These are phyloP conservation scores for Nixonia krombeini DNA, from an alignment of 1,140 invertebrate genomes.

Conservation along the genomic window DNA sequence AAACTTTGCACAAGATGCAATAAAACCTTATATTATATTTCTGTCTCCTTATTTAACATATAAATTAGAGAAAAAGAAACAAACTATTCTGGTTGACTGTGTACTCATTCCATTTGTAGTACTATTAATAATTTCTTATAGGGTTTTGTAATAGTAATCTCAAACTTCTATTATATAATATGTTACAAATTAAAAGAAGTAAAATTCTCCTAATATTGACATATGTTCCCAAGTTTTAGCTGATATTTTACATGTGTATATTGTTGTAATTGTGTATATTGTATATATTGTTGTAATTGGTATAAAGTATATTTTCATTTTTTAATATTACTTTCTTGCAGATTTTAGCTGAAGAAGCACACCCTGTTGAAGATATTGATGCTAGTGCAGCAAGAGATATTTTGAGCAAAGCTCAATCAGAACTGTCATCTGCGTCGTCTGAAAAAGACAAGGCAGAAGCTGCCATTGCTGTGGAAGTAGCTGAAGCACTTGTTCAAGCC, in stretches of 20 bases:
- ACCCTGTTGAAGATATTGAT: conserved; percentile 90
- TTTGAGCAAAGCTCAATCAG: conserved; percentile 87
- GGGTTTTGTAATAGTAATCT: neutral
- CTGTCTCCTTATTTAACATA: no score
- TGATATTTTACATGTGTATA: no score
- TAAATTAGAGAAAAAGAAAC: no score
- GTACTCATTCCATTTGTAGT: no score
- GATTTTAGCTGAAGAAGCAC: conserved; percentile 97
- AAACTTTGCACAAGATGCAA: no score
- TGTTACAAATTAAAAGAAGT: no score
- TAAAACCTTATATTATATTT: no score
- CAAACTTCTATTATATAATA: neutral
- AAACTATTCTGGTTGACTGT: no score
- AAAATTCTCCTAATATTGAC: no score
- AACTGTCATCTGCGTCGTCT: conserved; percentile 82
- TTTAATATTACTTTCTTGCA: conserved; percentile 50
- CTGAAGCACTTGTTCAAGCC: conserved; percentile 92
- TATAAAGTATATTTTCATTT: neutral
- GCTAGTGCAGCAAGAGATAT: conserved; percentile 83
- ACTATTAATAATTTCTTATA: neutral
- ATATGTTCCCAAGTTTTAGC: no score
- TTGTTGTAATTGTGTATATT: no score
- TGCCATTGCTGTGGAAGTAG: conserved; percentile 94
- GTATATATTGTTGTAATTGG: no score
- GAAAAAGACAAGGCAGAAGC: conserved; percentile 94